Percentiles rank a stretch among this genome's conserved stretches.
phyloP scores from a whole-genome alignment of 2,888 invertebrate species.

The Melitaea athalia region DNA sequence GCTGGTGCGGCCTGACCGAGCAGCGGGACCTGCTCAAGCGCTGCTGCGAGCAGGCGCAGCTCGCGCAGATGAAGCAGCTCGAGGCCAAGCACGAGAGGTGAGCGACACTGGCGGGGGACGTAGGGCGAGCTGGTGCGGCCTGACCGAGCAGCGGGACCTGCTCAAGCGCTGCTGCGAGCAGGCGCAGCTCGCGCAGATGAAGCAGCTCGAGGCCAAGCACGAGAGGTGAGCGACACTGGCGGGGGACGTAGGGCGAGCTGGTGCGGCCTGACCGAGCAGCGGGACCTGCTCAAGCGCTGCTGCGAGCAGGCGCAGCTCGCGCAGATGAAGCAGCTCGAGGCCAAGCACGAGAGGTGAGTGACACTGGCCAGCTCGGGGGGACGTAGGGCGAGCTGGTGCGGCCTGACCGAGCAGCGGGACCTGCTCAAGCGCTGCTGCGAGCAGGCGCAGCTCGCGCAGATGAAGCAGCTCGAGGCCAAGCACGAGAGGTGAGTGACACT shows the following conservation, averaged over 20 bases:
- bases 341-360: slow-evolving; percentile 90
- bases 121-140: too few relatives aligned
- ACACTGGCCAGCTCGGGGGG: slow-evolving; percentile 92
- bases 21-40: too few relatives aligned
- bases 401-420: slow-evolving; percentile 91
- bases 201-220: too few relatives aligned
- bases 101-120: too few relatives aligned
- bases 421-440: slow-evolving; percentile 90
- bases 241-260: slow-evolving; percentile 96
- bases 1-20: too few relatives aligned
- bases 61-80: too few relatives aligned
- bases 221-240: slow-evolving; percentile 86
- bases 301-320: slow-evolving; percentile 91
- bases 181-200: too few relatives aligned
- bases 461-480: slow-evolving; percentile 94
- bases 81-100: too few relatives aligned
- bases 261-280: slow-evolving; percentile 93
- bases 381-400: slow-evolving; percentile 97
- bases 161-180: too few relatives aligned
- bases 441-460: slow-evolving; percentile 89
- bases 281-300: slow-evolving; percentile 87
- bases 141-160: too few relatives aligned
- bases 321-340: slow-evolving; percentile 95
- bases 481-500: slow-evolving; percentile 91
- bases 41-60: too few relatives aligned